Evolutionary conservation across 2,113 vertebrate genomes (phyloP), one percentile per base, ranked within the genome.

Genomic region (Upupa epops): DNA sequence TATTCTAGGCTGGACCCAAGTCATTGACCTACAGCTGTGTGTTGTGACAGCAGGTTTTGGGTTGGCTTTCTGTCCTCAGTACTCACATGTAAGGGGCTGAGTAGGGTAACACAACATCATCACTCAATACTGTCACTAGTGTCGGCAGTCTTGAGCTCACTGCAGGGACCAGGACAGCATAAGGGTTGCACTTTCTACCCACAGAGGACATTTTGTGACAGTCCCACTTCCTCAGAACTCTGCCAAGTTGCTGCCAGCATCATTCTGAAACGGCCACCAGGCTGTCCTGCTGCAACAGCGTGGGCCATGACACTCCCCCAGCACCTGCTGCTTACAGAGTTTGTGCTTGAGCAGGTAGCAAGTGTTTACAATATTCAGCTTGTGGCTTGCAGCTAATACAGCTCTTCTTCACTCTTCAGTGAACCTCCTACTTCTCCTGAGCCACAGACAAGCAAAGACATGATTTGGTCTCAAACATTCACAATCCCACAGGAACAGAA

Each of bases 201-300:
- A 0, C 19, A 11, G 0, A 2, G 31, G 18, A 25, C 26, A 46
- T 79, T 75, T 8, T 36, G 14, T 9, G 16, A 24, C 19, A 28
- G 42, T 8, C 9, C 26, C 16, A 7, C 12, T 52, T n/a, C 32
- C 40, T 64, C 26, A 28, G 0, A 0, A 24, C 37, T 48, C 29
- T 1, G 1, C n/a, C 29, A 7, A 0, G 1, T 26, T 4, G 4
- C 32, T 58, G 76, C 46, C 0, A 0, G 5, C 5, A 1, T 13
- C 14, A 3, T 25, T 32, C 51, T 60, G 48, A 3, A 10, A 20
- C 21, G 59, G 22, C 58, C 1, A 3, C 37, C 3, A 4, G 37
- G 46, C 32, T 60, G 59, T 20, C 1, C 5, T 5, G 2, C 17
- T 34, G 31, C 40, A 52, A 49, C 51, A 16, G 3, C 6, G 6